Evolutionary conservation across 2,797 vertebrate species (phyloP).

Genomic region (Acipenser transmontanus): DNA sequence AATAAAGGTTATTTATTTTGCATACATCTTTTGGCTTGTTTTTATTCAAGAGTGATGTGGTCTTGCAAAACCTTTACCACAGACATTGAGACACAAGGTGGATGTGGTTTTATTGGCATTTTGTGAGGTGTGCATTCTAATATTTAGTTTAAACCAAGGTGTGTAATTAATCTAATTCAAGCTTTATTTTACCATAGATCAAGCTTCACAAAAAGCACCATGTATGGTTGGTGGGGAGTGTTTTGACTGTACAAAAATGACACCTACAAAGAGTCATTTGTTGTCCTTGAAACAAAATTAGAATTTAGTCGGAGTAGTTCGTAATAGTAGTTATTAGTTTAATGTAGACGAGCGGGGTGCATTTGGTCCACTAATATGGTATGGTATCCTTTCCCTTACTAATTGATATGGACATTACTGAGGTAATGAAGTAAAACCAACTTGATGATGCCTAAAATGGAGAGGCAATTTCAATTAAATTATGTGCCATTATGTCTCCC

Average conservation of each 20-base stretch:
- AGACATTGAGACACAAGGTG: no score
- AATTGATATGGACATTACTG: conserved; percentile 4
- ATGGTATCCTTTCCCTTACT: not conserved
- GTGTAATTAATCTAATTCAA: no score
- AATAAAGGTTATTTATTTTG: conserved; percentile 99
- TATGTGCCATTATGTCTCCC: not conserved
- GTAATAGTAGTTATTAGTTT: not conserved
- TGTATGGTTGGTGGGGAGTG: no score
- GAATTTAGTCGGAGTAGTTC: not conserved
- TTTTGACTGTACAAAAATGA: no score
- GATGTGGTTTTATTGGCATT: no score
- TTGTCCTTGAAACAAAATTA: not conserved
- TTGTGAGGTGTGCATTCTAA: no score
- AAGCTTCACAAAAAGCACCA: no score
- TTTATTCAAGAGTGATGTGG: conserved; percentile 19
- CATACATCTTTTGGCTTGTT: conserved; percentile 47
- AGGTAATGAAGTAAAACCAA: conserved; percentile 1
- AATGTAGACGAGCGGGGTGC: not conserved
- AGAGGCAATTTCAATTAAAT: not conserved
- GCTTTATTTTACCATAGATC: no score
- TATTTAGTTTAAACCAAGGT: no score
- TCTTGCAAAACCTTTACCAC: no score
- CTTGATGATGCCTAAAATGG: not conserved
- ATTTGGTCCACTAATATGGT: not conserved
- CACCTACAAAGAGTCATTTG: no score